Base-by-base conservation (phyloP, 2,888 invertebrate genomes). In the Drosophila cyrtoloma region DNA sequence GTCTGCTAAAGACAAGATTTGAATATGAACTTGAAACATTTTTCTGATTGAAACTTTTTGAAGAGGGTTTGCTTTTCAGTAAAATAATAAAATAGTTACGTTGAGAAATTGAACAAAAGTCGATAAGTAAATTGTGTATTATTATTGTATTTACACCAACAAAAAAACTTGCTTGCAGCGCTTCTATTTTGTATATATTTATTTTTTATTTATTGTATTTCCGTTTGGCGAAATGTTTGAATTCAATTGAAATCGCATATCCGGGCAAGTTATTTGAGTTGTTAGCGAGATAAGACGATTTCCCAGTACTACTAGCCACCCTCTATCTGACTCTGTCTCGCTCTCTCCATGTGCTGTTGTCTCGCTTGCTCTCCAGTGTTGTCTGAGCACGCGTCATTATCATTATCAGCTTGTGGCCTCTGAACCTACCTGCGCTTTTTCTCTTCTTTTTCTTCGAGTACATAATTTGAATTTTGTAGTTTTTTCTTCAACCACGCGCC, bases 371-470 rank as follows among this genome's bases (percentile, higher is more conserved):
- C 44, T 47, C 32, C 37, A 33, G 37, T 58, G 22, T 19, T 53
- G 33, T 16, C 56, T 52, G 39, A 70, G 77, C 75, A 71, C 75
- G 75, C 76, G 75, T 50, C 52, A 47, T 42, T 16, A 51, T 30
- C 37, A 39, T 65, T 72, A 77, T 65, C 78, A 61, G 78, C 57
- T 51, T 59, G 50, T 50, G 35, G 52, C 33, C 44, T 30, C 39
- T 30, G 50, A 52, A 76, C 33, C 72, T 78, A 80, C 78, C 81
- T 78, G 81, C 73, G 74, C 73, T 77, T 77, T 73, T 69, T 42
- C 10, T 14, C n/a, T 26, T 4, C 7, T 16, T 26, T 50, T 47
- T 37, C 42, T 37, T 63, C 50, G 44, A 50, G 55, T 44, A 44
- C 47, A 26, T 52, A 58, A 80, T 77, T 76, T 80, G 57, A 72